Evolutionary conservation across 92 coral and sea anemone genomes (phyloP).

Genomic region (Umimayanthus kanabou): DNA sequence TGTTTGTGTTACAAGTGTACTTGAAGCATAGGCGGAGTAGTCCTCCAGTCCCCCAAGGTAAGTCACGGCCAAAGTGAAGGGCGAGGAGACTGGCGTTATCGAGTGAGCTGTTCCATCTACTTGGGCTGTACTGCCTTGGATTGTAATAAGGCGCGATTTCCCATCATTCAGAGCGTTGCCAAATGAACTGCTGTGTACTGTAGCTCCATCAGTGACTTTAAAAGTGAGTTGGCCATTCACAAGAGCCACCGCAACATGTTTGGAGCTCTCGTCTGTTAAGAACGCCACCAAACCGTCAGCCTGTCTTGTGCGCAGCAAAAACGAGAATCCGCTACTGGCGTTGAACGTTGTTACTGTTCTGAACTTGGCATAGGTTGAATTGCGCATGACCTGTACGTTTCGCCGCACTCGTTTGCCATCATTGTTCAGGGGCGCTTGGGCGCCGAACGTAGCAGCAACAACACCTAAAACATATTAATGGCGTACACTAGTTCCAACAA

Average conservation of each 20-base stretch:
- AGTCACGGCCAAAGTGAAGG: slow-evolving; percentile 49
- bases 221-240: slow-evolving; percentile 48
- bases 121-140: slow-evolving; percentile 52
- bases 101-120: slow-evolving; percentile 56
- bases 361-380: slow-evolving; percentile 78
- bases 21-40: slow-evolving; percentile 40
- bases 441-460: slow-evolving; percentile 90
- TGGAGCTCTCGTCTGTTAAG: slow-evolving; percentile 46
- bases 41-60: slow-evolving; percentile 85
- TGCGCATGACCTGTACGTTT: slow-evolving; percentile 42
- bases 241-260: slow-evolving; percentile 65
- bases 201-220: slow-evolving; percentile 43
- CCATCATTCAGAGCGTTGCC: slow-evolving; percentile 59
- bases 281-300: slow-evolving; percentile 63
- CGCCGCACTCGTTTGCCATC: slow-evolving; percentile 61
- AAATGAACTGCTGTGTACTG: slow-evolving; percentile 8
- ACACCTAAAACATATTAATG: slow-evolving; percentile 53
- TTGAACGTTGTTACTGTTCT: slow-evolving; percentile 55
- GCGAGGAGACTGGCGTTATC: slow-evolving; percentile 39
- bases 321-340: slow-evolving; percentile 59
- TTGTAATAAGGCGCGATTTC: slow-evolving; percentile 63
- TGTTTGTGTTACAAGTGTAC: no score
- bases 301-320: slow-evolving; percentile 81
- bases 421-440: slow-evolving; percentile 71
- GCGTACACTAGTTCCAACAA: background rate